Conservation (phyloP, 2,888 invertebrate species). For the Eupelmus urozonus region DNA sequence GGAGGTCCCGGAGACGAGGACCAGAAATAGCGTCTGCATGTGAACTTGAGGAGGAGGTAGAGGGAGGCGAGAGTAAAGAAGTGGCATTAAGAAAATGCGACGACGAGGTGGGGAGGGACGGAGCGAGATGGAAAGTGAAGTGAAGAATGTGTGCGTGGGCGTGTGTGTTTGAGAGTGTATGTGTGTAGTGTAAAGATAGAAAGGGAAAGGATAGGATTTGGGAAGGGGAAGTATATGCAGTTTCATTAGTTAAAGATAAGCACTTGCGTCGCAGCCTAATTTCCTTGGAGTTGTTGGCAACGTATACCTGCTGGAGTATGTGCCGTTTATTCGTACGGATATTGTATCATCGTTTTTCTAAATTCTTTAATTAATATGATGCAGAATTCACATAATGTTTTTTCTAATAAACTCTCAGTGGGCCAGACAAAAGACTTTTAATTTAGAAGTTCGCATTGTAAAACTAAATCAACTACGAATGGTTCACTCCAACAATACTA, state of each 20-base stretch:
- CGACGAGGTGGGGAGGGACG: background rate
- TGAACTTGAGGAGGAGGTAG: constrained; percentile 10
- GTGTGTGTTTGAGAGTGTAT: no score
- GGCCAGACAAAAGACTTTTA: constrained; percentile 9
- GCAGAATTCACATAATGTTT: background rate
- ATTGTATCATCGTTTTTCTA: no score
- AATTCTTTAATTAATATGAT: no score
- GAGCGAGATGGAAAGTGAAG: no score
- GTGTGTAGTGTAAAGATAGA: background rate
- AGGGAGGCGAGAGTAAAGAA: background rate
- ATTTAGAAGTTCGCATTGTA: constrained; percentile 38
- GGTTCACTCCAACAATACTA: background rate
- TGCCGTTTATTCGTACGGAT: no score
- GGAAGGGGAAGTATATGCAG: background rate
- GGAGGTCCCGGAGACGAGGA: background rate
- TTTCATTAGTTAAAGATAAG: constrained; percentile 10
- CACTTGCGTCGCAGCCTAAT: constrained; percentile 11
- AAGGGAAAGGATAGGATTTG: background rate
- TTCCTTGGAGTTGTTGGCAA: constrained; percentile 15
- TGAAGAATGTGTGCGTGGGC: background rate
- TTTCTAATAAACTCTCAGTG: background rate
- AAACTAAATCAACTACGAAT: constrained; percentile 24
- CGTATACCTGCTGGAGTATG: background rate
- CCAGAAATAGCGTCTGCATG: constrained; percentile 22
- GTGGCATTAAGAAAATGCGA: background rate